These are phyloP conservation scores for Amazona ochrocephala DNA, from an alignment of 2,797 vertebrate genomes.

Conservation along the genomic window DNA sequence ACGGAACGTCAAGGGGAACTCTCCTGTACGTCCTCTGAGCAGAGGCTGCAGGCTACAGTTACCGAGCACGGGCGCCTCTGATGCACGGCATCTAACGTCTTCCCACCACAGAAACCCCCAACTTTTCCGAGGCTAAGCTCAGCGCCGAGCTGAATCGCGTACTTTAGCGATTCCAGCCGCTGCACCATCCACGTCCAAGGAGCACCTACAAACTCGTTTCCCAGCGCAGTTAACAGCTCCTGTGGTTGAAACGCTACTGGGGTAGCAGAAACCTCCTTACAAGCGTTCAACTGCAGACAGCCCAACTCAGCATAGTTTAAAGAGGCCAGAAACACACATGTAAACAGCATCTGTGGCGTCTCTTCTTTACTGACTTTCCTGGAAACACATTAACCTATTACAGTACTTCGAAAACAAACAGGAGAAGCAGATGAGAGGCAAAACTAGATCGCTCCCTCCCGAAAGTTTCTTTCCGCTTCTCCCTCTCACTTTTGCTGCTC, in stretches of 20 bases:
- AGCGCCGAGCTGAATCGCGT: not conserved
- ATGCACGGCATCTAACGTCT: not conserved
- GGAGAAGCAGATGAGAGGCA: not conserved
- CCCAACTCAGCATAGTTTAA: not conserved
- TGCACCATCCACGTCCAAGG: not conserved
- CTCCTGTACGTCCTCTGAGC: not conserved
- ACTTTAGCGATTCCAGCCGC: not conserved
- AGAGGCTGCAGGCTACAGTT: not conserved
- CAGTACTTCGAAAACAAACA: not conserved
- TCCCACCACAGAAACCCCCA: not conserved
- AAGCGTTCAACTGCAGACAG: not conserved
- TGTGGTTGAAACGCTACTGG: not conserved
- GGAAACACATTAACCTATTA: not conserved
- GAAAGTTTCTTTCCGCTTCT: conserved; percentile 36
- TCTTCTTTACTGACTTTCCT: not conserved
- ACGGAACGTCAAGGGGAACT: not conserved
- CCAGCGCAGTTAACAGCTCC: not conserved
- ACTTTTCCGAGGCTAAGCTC: not conserved
- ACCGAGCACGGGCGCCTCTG: not conserved
- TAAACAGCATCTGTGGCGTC: not conserved
- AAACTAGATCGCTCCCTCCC: not conserved
- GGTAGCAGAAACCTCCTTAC: not conserved
- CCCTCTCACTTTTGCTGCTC: not conserved
- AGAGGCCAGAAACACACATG: not conserved
- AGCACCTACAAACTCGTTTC: not conserved